Conservation (phyloP, 2,888 invertebrate genomes). For the Cancer borealis region DNA sequence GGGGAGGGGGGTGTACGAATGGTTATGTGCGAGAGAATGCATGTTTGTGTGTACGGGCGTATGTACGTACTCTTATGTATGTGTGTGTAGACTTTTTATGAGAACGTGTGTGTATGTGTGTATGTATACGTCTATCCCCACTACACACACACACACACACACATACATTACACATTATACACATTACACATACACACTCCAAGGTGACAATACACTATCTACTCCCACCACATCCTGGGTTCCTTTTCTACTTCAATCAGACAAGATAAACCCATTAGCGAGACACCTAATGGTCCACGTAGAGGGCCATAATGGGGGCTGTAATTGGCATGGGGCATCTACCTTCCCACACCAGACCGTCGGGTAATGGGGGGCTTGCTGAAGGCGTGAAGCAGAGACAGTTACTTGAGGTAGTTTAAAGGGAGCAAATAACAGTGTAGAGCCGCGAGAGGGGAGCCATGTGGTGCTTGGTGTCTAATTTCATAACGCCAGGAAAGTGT, state of each 20-base stretch:
- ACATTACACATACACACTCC: not conserved
- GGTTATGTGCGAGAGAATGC: not conserved
- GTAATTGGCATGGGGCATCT: constrained; percentile 13
- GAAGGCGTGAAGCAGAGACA: not conserved
- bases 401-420: not conserved
- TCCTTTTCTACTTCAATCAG: not conserved
- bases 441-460: not conserved
- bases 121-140: not conserved
- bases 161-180: not conserved
- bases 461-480: not conserved
- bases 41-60: not conserved
- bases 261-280: constrained; percentile 36
- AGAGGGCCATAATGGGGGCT: not conserved
- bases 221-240: not conserved
- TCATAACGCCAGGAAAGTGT: not conserved
- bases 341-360: not conserved
- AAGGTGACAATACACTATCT: not conserved
- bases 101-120: not conserved
- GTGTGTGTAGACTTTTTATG: not conserved
- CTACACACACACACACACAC: not conserved
- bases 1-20: not conserved
- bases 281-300: not conserved
- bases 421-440: not conserved
- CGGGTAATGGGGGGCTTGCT: not conserved
- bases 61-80: not conserved